Evolutionary conservation across 1,140 invertebrate genomes (phyloP).

Genomic region (Neotoxoptera formosana): DNA sequence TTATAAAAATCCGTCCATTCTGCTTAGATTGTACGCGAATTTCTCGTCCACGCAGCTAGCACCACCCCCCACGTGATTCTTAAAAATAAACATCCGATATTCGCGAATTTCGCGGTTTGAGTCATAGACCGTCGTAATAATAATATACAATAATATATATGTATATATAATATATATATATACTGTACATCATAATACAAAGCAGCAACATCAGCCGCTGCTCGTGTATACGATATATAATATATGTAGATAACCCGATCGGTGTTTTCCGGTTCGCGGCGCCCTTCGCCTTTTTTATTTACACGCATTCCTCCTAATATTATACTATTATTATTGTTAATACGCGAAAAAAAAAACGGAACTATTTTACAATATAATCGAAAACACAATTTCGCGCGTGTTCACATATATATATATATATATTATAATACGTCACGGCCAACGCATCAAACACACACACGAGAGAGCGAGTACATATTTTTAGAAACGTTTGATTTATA

Average conservation of each 20-base stretch:
- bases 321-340: not conserved
- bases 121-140: not conserved
- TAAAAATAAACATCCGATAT: constrained; percentile 11
- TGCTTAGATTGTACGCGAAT: not conserved
- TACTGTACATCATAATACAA: not conserved
- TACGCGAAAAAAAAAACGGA: not conserved
- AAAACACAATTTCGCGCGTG: not conserved
- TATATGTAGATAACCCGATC: not conserved
- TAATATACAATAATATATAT: not conserved
- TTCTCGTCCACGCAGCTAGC: not conserved
- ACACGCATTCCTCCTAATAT: not conserved
- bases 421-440: not conserved
- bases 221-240: too few relatives aligned
- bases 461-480: not conserved
- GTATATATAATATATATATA: too few relatives aligned
- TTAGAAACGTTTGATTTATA: constrained; percentile 49
- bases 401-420: not conserved
- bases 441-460: not conserved
- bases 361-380: not conserved
- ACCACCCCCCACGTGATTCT: not conserved
- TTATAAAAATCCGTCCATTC: not conserved
- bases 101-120: not conserved
- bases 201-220: too few relatives aligned
- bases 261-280: not conserved
- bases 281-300: not conserved